Evolutionary conservation across 2,888 invertebrate genomes (phyloP).

Genomic region (Lasioglossum calceatum): DNA sequence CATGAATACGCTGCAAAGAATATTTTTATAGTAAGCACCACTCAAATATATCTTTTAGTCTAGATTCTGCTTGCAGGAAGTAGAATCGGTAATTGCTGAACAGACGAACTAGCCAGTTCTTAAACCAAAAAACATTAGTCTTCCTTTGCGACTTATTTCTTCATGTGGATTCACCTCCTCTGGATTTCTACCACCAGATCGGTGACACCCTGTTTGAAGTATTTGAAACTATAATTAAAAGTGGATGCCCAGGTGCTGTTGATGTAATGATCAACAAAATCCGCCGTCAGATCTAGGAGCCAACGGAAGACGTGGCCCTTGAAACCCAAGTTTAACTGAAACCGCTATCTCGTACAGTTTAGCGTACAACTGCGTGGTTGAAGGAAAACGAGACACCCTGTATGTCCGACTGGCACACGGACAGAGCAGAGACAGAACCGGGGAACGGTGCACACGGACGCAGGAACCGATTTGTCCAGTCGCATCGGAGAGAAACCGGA

Average conservation of each 20-base stretch:
- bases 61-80: not conserved
- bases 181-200: too few species aligned
- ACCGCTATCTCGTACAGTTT: not conserved
- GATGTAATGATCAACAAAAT: not conserved
- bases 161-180: too few species aligned
- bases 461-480: constrained; percentile 66
- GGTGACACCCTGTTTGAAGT: too few species aligned
- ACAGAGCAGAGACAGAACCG: not conserved
- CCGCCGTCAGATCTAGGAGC: not conserved
- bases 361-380: not conserved
- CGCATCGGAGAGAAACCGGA: constrained; percentile 67
- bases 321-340: not conserved
- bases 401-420: not conserved
- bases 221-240: not conserved
- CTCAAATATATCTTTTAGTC: too few species aligned
- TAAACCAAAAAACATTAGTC: too few species aligned
- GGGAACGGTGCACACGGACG: constrained; percentile 8
- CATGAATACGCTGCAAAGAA: not conserved
- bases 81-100: not conserved
- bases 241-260: not conserved
- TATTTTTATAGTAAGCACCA: not conserved
- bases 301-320: not conserved
- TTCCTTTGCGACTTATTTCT: not conserved
- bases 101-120: too few species aligned
- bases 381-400: not conserved